Conservation (phyloP, 2,113 vertebrate genomes). For the Oreocharis arfaki region DNA sequence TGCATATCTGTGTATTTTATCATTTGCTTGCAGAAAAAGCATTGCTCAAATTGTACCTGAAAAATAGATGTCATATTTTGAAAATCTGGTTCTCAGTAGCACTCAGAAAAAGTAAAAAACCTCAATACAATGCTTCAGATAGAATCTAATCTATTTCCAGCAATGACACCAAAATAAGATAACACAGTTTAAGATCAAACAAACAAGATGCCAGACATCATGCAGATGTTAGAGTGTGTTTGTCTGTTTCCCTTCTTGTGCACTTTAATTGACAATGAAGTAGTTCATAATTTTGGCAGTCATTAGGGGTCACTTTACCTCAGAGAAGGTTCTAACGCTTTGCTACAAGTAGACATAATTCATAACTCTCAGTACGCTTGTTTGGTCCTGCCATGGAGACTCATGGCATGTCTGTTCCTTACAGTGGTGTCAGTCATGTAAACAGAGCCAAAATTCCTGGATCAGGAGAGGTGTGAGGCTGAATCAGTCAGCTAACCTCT, state of each 20-base stretch:
- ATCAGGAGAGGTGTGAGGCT: neutral
- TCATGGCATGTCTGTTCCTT: neutral
- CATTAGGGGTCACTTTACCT: neutral
- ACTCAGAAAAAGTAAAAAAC: neutral
- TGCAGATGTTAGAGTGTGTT: neutral
- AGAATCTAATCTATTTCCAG: neutral
- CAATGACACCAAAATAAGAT: neutral
- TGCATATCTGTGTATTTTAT: slow-evolving; percentile 43
- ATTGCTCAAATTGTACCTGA: slow-evolving; percentile 6
- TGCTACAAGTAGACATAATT: neutral
- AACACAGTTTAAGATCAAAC: neutral
- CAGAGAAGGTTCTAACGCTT: neutral
- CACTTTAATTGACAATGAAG: neutral
- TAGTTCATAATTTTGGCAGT: neutral
- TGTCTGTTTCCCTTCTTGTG: neutral
- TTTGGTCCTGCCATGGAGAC: neutral
- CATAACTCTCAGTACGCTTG: neutral
- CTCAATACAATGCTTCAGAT: neutral
- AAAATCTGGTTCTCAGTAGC: neutral
- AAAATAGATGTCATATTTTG: neutral
- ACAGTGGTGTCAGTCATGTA: neutral
- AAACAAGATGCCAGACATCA: neutral
- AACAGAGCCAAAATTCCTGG: neutral
- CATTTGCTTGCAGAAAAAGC: slow-evolving; percentile 10
- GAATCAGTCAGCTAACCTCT: neutral